Conservation (phyloP, 2,888 invertebrate genomes). For the Cryptus armator region DNA sequence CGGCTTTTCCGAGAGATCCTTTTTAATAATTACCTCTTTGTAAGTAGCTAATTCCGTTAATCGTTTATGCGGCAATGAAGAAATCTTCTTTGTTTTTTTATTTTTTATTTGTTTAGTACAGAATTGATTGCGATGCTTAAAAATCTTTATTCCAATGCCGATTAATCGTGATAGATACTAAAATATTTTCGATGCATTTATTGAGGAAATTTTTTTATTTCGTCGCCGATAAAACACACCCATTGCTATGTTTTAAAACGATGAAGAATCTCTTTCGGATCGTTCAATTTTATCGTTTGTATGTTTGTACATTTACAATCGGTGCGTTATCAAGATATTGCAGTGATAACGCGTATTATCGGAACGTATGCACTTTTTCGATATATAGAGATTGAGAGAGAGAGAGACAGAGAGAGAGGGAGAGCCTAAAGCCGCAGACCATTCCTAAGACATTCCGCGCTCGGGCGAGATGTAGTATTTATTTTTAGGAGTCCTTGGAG, state of each 20-base stretch:
- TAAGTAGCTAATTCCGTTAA: background rate
- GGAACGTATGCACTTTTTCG: background rate
- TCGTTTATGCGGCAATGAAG: too few relatives aligned
- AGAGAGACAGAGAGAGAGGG: conserved; percentile 17
- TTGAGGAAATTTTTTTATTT: too few relatives aligned
- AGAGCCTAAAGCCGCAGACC: conserved; percentile 50
- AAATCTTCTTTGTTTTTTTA: too few relatives aligned
- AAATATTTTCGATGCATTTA: too few relatives aligned
- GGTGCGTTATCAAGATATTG: background rate
- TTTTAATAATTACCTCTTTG: background rate
- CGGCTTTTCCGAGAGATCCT: background rate
- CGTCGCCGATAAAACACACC: too few relatives aligned
- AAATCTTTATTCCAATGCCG: too few relatives aligned
- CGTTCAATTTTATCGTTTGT: background rate
- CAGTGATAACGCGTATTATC: conserved; percentile 9
- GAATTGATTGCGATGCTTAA: too few relatives aligned
- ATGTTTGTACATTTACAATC: background rate
- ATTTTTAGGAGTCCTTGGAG: conserved; percentile 69
- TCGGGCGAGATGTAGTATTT: conserved; percentile 64
- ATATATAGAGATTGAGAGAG: conserved; percentile 8
- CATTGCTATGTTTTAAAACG: background rate
- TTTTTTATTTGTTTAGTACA: too few relatives aligned
- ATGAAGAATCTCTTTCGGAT: background rate
- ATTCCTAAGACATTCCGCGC: conserved; percentile 52
- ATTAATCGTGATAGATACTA: too few relatives aligned